Evolutionary conservation across 2,888 invertebrate genomes (phyloP).

Genomic region (Ectobius pallidus): DNA sequence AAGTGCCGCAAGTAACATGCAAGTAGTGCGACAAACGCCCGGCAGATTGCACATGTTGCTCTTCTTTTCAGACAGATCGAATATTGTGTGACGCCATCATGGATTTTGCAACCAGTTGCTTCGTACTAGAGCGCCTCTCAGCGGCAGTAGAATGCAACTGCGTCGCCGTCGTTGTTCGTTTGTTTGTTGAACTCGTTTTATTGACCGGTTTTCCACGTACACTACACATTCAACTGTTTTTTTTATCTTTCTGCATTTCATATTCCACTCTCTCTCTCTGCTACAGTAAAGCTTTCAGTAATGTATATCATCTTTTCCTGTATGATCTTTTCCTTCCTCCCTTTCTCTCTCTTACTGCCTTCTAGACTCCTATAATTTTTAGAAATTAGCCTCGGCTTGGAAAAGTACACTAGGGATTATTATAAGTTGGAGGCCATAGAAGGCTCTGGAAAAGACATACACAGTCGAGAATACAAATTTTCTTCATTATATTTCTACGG

Average conservation of each 20-base stretch:
- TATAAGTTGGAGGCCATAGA: background rate
- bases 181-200: slow-evolving; percentile 19
- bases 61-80: slow-evolving; percentile 28
- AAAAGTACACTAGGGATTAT: background rate
- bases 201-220: slow-evolving; percentile 26
- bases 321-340: background rate
- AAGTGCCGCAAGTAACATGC: too few relatives aligned
- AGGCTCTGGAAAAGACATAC: background rate
- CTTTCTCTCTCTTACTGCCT: background rate
- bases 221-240: slow-evolving; percentile 7
- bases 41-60: slow-evolving; percentile 28
- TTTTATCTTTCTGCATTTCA: background rate
- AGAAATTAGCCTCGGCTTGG: background rate
- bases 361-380: background rate
- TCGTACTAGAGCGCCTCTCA: slow-evolving; percentile 11
- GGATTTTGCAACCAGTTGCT: slow-evolving; percentile 23
- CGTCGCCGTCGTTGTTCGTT: too few relatives aligned
- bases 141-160: slow-evolving; percentile 11
- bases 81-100: slow-evolving; percentile 28
- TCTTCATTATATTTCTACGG: background rate
- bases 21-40: slow-evolving; percentile 3
- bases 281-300: slow-evolving; percentile 16
- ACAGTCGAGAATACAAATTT: background rate
- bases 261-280: background rate
- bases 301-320: slow-evolving; percentile 7